phyloP scores from a whole-genome alignment of 2,888 invertebrate genomes.

The Clostera curtula region DNA sequence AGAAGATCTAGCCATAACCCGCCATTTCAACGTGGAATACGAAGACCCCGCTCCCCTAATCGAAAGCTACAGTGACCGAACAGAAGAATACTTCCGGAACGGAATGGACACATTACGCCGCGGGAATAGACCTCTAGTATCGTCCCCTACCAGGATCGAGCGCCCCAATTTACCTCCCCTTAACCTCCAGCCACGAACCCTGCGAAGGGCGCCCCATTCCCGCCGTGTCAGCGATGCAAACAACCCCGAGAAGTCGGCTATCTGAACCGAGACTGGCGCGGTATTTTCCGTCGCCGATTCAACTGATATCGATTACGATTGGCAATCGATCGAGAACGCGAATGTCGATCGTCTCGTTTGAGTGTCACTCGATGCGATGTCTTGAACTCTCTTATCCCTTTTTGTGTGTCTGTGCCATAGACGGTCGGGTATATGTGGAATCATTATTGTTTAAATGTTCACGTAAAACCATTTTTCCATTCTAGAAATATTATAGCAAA shows the following conservation, averaged over 20 bases:
- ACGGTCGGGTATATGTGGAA: too few relatives aligned
- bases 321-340: constrained; percentile 48
- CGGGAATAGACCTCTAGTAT: constrained; percentile 79
- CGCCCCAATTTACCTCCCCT: constrained; percentile 87
- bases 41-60: constrained; percentile 86
- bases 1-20: constrained; percentile 76
- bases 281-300: constrained; percentile 71
- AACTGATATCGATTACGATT: constrained; percentile 61
- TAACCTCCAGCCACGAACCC: constrained; percentile 76
- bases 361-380: constrained; percentile 19
- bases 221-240: constrained; percentile 68
- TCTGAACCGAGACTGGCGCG: constrained; percentile 72
- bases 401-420: too few relatives aligned
- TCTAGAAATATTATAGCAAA: too few relatives aligned
- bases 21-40: constrained; percentile 87
- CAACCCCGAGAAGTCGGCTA: constrained; percentile 62
- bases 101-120: constrained; percentile 66
- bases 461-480: too few relatives aligned
- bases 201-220: constrained; percentile 65
- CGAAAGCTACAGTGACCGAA: constrained; percentile 79
- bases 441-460: too few relatives aligned
- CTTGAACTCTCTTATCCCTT: constrained; percentile 6
- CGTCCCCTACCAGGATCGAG: constrained; percentile 87
- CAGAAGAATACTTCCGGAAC: constrained; percentile 60
- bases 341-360: constrained; percentile 63